Evolutionary conservation across 2,797 vertebrate species (phyloP).

Genomic region (Austrolebias charrua): DNA sequence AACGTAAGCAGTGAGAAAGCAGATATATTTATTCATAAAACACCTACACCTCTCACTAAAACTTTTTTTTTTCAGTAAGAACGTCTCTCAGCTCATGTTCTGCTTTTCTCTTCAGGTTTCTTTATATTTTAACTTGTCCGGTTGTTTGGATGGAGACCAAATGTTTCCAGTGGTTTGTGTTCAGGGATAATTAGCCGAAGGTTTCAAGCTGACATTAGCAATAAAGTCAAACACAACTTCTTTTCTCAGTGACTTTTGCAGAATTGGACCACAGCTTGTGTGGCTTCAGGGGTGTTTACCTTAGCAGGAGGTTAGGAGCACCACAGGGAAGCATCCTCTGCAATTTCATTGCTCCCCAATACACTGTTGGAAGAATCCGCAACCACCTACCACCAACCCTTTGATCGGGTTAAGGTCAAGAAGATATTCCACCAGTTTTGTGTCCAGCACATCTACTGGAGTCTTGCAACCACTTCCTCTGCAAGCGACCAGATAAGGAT

Average conservation of each 20-base stretch:
- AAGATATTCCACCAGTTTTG: neutral
- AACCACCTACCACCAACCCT: neutral
- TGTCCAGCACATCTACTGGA: neutral
- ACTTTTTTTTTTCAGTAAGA: conserved; percentile 1
- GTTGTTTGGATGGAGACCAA: neutral
- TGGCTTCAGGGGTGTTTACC: neutral
- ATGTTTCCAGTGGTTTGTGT: neutral
- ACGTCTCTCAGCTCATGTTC: conserved; percentile 5
- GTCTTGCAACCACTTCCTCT: neutral
- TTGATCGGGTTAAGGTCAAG: neutral
- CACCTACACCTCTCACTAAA: neutral
- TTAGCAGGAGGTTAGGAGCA: conserved; percentile 6
- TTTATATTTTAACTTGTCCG: neutral
- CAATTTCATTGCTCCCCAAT: conserved; percentile 8
- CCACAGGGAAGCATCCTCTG: neutral
- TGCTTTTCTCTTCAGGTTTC: neutral
- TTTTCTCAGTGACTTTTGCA: too few species aligned
- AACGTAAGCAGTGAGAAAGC: neutral
- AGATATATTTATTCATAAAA: neutral
- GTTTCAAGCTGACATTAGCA: neutral
- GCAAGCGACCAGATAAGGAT: neutral
- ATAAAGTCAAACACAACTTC: neutral
- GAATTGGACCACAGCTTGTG: neutral
- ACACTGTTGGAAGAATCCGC: conserved; percentile 3
- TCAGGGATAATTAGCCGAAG: neutral